Conservation (phyloP, 2,113 vertebrate species). For the Vulpes vulpes region DNA sequence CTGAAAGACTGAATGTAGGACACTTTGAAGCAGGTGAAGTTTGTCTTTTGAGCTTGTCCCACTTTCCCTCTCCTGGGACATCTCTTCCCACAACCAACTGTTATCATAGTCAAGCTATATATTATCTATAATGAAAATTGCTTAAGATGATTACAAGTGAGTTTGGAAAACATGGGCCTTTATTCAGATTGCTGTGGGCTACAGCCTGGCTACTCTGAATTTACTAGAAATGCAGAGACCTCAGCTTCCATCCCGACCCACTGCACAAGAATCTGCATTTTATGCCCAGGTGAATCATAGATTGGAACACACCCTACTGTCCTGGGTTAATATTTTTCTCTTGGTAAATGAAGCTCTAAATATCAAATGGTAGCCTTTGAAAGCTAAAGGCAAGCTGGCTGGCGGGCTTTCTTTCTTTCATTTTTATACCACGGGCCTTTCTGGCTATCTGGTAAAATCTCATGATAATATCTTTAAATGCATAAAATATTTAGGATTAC, state of each 20-base stretch:
- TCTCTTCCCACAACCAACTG: not conserved
- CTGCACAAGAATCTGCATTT: not conserved
- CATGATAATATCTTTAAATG: slow-evolving; percentile 19
- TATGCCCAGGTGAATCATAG: not conserved
- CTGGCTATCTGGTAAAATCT: not conserved
- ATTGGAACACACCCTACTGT: not conserved
- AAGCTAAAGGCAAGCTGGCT: not conserved
- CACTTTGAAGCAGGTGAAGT: not conserved
- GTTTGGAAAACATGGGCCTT: not conserved
- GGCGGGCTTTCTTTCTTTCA: not conserved
- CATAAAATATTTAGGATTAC: not conserved
- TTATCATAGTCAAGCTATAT: not conserved
- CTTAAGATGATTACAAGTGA: not conserved
- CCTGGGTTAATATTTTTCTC: not conserved
- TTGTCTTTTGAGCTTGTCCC: not conserved
- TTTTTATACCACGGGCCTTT: not conserved
- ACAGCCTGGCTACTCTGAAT: not conserved
- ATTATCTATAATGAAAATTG: not conserved
- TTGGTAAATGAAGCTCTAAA: slow-evolving; percentile 9
- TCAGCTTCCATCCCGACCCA: not conserved
- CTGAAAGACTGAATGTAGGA: not conserved
- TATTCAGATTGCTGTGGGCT: not conserved
- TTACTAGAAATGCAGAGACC: not conserved
- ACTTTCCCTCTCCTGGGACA: slow-evolving; percentile 25
- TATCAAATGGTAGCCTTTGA: not conserved